Percentiles rank a stretch among this genome's conserved stretches.
Evolutionary conservation across 1,140 invertebrate genomes (phyloP).

Genomic region (Acromyrmex echinatior): DNA sequence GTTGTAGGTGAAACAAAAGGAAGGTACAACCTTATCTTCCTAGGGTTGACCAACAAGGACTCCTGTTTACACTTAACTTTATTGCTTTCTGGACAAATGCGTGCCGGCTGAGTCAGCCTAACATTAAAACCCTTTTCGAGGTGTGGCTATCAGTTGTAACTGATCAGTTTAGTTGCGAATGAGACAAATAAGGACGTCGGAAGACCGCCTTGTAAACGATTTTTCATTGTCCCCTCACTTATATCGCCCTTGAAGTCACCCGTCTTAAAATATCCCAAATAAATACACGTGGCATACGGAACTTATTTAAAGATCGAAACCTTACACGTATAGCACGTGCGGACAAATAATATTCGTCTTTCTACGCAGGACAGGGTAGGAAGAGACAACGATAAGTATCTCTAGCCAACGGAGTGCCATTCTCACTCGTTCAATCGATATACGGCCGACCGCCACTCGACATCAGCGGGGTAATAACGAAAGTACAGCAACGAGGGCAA

Average conservation of each 20-base stretch:
- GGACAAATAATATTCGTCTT: conserved; percentile 54
- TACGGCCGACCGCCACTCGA: conserved; percentile 30
- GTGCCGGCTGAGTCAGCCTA: conserved; percentile 77
- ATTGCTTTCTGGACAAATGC: conserved; percentile 81
- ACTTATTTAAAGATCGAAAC: conserved; percentile 48
- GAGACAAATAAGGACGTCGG: conserved; percentile 42
- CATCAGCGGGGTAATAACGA: conserved; percentile 53
- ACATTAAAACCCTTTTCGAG: conserved; percentile 80
- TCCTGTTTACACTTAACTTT: conserved; percentile 82
- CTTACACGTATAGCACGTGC: conserved; percentile 49
- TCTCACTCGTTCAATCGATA: conserved; percentile 72
- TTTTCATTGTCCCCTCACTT: background rate
- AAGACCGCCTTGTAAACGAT: conserved; percentile 17
- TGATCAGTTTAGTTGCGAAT: conserved; percentile 75
- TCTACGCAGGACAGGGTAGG: background rate
- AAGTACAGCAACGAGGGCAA: conserved; percentile 28
- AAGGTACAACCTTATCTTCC: conserved; percentile 70
- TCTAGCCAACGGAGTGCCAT: conserved; percentile 64
- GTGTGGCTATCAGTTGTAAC: conserved; percentile 78
- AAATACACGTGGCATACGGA: background rate
- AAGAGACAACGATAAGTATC: conserved; percentile 70
- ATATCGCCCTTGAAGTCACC: background rate
- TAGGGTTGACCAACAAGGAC: conserved; percentile 24
- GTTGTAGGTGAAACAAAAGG: conserved; percentile 18
- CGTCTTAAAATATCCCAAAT: background rate